Evolutionary conservation across 2,797 vertebrate species (phyloP).

Genomic region (Danio aesculapii): DNA sequence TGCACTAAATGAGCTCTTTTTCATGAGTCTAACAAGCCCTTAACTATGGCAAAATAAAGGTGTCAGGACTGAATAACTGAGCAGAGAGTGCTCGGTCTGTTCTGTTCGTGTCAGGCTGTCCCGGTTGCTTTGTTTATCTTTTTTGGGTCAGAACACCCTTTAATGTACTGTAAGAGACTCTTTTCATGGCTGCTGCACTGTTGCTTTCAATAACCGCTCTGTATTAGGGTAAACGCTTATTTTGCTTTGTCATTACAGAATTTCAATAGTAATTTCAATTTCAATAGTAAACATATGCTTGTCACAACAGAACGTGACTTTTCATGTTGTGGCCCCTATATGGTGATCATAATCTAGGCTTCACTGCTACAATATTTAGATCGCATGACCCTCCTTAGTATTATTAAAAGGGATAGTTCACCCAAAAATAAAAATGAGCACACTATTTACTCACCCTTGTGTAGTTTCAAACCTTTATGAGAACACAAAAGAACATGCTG

Average conservation of each 20-base stretch:
- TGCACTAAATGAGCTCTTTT: background rate
- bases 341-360: background rate
- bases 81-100: constrained; percentile 25
- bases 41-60: constrained; percentile 18
- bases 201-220: background rate
- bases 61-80: constrained; percentile 19
- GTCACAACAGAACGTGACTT: background rate
- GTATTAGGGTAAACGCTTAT: background rate
- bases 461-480: too few species aligned
- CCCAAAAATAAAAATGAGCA: too few species aligned
- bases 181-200: background rate
- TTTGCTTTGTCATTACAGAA: background rate
- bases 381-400: background rate
- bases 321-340: background rate
- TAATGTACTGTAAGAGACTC: constrained; percentile 5
- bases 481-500: too few species aligned
- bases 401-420: too few species aligned
- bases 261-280: background rate
- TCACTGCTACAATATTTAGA: background rate
- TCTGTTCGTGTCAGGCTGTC: constrained; percentile 44
- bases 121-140: constrained; percentile 14
- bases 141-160: constrained; percentile 17
- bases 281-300: background rate
- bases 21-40: background rate
- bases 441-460: too few species aligned